Percentiles rank a stretch among this genome's conserved stretches.
Conservation (phyloP, 2,797 vertebrate species). For the Podargus strigoides region DNA sequence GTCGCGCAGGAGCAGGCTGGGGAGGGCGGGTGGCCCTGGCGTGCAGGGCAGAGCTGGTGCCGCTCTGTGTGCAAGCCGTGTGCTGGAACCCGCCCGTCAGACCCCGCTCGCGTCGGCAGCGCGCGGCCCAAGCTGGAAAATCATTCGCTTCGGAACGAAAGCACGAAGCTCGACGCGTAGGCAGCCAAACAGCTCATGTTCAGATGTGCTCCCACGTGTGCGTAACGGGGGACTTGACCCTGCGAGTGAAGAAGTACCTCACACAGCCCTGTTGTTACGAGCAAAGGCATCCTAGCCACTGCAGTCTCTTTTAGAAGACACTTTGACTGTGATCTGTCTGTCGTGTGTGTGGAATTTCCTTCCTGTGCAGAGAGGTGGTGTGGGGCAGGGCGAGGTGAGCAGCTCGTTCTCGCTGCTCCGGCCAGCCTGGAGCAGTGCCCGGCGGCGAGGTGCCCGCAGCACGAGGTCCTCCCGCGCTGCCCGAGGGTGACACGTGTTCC, state of each 20-base stretch:
- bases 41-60: neutral
- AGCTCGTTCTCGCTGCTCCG: accelerated
- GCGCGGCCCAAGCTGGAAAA: neutral
- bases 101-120: no score
- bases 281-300: neutral
- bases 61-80: neutral
- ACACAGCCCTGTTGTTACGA: neutral
- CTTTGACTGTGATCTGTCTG: neutral
- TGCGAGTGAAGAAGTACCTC: neutral
- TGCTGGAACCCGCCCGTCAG: neutral
- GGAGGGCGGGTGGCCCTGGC: neutral
- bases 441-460: neutral
- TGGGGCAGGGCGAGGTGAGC: neutral
- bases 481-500: accelerated
- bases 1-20: neutral
- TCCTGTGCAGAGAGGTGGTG: neutral
- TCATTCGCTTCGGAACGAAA: neutral
- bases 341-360: neutral
- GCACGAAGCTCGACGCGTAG: neutral
- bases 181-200: neutral
- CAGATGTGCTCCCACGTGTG: neutral
- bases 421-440: neutral
- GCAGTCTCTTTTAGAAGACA: neutral
- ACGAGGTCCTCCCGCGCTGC: neutral
- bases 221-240: neutral